Evolutionary conservation across 2,113 vertebrate species (phyloP), one percentile per base, ranked within the genome.

Genomic region (Balaenoptera acutorostrata): DNA sequence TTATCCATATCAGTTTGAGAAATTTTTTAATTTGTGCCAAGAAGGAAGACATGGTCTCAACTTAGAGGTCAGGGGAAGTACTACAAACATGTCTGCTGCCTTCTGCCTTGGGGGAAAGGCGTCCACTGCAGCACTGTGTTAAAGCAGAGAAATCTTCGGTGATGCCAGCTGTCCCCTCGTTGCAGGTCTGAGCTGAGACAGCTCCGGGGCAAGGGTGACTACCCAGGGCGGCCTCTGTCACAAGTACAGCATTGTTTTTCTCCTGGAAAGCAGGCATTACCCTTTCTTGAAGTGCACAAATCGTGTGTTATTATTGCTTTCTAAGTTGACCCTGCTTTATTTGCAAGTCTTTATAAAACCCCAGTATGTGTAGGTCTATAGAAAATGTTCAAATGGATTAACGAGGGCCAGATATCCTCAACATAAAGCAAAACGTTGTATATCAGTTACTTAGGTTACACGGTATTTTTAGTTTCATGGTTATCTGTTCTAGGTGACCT

Each of bases 201-300:
- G 10, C 33, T 15, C 13, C 4, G 25, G 11, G 14, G 9, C 66
- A 8, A 25, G 20, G 17, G 7, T 39, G 21, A 1, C 77, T 44
- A 4, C 64, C 49, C 8, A 0, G 5, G 33, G 15, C 8, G 49
- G 41, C n/a, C 17, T 23, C 44, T 36, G 2, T 17, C 66, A 5
- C 6, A 9, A 52, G 46, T 4, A 15, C 10, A 8, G 7, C 21
- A 11, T 8, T 3, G 2, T 44, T 8, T 36, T 75, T 5, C 39
- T 77, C 39, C 20, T 23, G 41, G 21, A 33, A 77, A 39, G 66
- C 15, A n/a, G 27, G 3, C 4, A 0, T 21, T 31, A 3, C 13
- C 12, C 11, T 83, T 68, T 17, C 18, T 20, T 59, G 41, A 52
- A 52, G 20, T 23, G 11, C 11, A 29, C 49, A 23, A 10, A 1